phyloP scores from a whole-genome alignment of 2,888 invertebrate species.

The Tipula lateralis region DNA sequence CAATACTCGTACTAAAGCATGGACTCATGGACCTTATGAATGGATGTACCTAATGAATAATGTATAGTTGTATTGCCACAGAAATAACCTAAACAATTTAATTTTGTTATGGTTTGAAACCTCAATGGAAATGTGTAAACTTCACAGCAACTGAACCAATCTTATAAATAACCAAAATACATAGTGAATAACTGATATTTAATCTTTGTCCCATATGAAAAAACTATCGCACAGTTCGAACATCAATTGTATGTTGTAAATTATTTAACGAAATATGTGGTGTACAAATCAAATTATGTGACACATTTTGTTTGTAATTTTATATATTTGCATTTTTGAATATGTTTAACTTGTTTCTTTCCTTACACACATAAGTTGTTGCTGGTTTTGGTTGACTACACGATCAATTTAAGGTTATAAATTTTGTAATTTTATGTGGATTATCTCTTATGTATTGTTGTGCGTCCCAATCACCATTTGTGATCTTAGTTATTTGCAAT shows the following conservation, averaged over 20 bases:
- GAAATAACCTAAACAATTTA: too few species aligned
- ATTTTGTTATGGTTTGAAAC: too few species aligned
- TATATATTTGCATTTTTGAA: background rate
- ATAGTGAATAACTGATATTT: background rate
- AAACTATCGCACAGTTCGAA: too few species aligned
- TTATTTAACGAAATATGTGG: background rate
- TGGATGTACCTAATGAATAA: too few species aligned
- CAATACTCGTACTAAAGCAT: too few species aligned
- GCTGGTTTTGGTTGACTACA: background rate
- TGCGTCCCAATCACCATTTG: background rate
- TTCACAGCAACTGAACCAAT: too few species aligned
- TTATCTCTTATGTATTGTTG: background rate
- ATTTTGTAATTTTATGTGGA: background rate
- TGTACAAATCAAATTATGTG: slow-evolving; percentile 9
- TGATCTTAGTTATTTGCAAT: background rate
- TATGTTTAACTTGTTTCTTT: background rate
- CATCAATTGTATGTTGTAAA: background rate
- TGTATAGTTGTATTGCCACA: too few species aligned
- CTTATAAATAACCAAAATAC: background rate
- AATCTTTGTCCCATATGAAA: background rate
- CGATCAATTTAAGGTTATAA: background rate
- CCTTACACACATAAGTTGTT: background rate
- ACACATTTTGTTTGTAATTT: background rate
- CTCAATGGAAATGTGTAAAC: too few species aligned
- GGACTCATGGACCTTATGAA: too few species aligned